Evolutionary conservation across 2,113 vertebrate genomes (phyloP), one percentile per base, ranked within the genome.

Genomic region (Mixornis gularis): DNA sequence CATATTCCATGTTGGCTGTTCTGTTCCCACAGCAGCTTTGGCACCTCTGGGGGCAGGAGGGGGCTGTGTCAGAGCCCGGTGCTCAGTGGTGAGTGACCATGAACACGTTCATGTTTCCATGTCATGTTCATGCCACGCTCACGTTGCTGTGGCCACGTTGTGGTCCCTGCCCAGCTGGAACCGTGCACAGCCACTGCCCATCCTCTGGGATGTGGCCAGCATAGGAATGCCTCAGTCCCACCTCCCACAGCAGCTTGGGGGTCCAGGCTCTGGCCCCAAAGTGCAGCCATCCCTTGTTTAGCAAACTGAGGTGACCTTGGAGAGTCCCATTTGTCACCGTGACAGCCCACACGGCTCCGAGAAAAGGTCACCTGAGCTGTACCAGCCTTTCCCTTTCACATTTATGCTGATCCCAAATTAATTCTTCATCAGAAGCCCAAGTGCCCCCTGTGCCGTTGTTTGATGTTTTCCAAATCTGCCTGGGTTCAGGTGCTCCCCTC

Each of bases 341-440:
- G 12, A 93, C 82, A 88, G 72, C 44, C 55, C 17, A 2, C 82
- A n/a, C 11, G 0, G 77, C 89, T 94, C 65, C 25, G 5, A 70
- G 89, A 82, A 95, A 96, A 97, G 95, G 95, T 96, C 95, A 92
- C 59, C 56, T 38, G 66, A 65, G 87, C 94, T 91, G 13, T 10
- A 81, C 64, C 90, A 91, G 84, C 79, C 85, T 84, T 90, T 79
- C 65, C 73, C 66, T 73, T 77, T 90, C 89, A 79, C 83, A 88
- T 92, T 97, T 92, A n/a, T 88, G 85, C 66, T 95, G 62, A 38
- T 71, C 82, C 73, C 79, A 91, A 62, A 80, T 89, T 64, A 86
- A 77, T 82, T 95, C 89, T 83, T 80, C 71, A 48, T 86, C 73
- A 52, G 43, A 85, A 91, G 92, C 21, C 73, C 66, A 29, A 86